Conservation (phyloP, 2,113 vertebrate species). For the Synchiropus splendidus region DNA sequence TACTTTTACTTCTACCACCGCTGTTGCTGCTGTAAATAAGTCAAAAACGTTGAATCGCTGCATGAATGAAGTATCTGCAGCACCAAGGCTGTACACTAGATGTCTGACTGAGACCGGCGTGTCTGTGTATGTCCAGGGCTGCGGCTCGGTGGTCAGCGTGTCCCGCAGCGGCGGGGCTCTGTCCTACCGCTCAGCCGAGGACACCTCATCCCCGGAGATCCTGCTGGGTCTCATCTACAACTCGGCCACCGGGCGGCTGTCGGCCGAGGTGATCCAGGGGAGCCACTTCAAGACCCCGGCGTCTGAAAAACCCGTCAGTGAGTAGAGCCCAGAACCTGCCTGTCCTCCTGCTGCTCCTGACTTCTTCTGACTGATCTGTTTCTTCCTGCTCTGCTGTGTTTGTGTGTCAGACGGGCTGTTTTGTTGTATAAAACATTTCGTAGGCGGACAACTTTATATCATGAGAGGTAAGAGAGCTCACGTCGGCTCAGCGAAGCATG, state of each 20-base stretch:
- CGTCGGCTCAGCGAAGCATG: no score
- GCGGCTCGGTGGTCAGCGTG: conserved; percentile 85
- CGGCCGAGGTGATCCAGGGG: conserved; percentile 95
- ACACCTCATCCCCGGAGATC: conserved; percentile 83
- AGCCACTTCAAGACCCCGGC: conserved; percentile 94
- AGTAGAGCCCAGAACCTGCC: conserved; percentile 13
- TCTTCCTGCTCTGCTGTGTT: conserved; percentile 38
- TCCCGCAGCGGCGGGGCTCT: conserved; percentile 83
- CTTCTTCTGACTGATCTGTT: background rate
- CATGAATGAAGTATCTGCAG: no score
- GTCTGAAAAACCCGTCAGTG: conserved; percentile 84
- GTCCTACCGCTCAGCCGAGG: conserved; percentile 85
- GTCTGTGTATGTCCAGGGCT: conserved; percentile 65
- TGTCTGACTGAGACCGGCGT: no score
- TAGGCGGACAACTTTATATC: conserved; percentile 98
- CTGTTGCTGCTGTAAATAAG: no score
- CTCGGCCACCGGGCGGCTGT: conserved; percentile 85
- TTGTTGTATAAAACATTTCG: conserved; percentile 98
- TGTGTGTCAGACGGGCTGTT: conserved; percentile 84
- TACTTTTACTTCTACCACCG: no score
- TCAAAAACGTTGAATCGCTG: no score
- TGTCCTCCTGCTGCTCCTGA: conserved; percentile 10
- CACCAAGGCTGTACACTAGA: no score
- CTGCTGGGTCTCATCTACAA: conserved; percentile 93
- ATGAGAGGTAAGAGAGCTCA: conserved; percentile 95